A percentile compares a stretch with the other conserved stretches of the same genome.
phyloP scores from a whole-genome alignment of 1,140 invertebrate genomes.

The Macrocentrus cingulum region DNA sequence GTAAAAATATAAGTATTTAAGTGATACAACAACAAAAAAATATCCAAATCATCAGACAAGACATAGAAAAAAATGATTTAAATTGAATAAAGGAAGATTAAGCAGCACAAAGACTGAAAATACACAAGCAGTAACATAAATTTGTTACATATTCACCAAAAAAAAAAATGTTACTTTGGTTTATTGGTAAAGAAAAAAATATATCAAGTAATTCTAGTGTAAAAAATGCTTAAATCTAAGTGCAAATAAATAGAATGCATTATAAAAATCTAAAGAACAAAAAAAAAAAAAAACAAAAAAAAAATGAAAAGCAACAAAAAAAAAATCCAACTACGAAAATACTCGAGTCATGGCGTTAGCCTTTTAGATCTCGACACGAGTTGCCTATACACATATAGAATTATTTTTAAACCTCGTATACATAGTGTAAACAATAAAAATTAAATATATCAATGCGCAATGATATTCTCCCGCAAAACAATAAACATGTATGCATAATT shows the following conservation, averaged over 20 bases:
- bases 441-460: slow-evolving; percentile 27
- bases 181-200: slow-evolving; percentile 14
- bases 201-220: slow-evolving; percentile 15
- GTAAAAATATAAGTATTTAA: slow-evolving; percentile 14
- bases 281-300: neutral
- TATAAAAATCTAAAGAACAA: neutral
- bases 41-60: neutral
- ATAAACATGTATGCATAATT: slow-evolving; percentile 32
- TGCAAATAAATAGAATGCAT: neutral
- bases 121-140: slow-evolving; percentile 34
- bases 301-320: slow-evolving; percentile 8
- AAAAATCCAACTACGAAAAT: slow-evolving; percentile 30
- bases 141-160: slow-evolving; percentile 27
- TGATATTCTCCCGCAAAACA: slow-evolving; percentile 16
- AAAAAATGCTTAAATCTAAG: neutral
- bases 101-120: slow-evolving; percentile 42
- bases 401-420: slow-evolving; percentile 41
- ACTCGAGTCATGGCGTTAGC: slow-evolving; percentile 35
- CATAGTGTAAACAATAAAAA: slow-evolving; percentile 20
- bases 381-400: slow-evolving; percentile 42
- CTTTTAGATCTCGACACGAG: slow-evolving; percentile 29
- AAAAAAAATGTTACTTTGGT: no score
- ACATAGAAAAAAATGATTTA: slow-evolving; percentile 29
- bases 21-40: slow-evolving; percentile 23
- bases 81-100: slow-evolving; percentile 25